Evolutionary conservation across 2,888 invertebrate species (phyloP).

Genomic region (Mechanitis mazaeus): DNA sequence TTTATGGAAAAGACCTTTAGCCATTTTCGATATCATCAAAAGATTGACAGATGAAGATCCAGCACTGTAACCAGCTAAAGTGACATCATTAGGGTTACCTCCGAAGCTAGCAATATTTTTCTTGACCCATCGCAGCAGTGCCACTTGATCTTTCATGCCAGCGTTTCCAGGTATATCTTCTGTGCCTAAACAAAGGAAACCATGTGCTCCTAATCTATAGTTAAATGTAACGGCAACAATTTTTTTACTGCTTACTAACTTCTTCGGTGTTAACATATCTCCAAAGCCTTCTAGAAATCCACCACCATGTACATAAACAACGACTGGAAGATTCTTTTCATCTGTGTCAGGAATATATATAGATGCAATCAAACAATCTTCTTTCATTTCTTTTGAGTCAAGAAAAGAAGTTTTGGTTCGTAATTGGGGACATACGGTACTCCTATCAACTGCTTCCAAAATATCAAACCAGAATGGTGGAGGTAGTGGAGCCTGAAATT

Average conservation of each 20-base stretch:
- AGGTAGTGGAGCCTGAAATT: background rate
- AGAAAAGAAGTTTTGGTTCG: too few species aligned
- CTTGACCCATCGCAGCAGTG: too few species aligned
- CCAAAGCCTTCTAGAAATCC: constrained; percentile 51
- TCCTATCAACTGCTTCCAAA: background rate
- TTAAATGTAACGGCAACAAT: constrained; percentile 30
- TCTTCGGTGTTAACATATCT: constrained; percentile 33
- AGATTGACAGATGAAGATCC: constrained; percentile 48
- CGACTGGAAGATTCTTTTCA: too few species aligned
- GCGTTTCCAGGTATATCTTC: too few species aligned
- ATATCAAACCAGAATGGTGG: background rate
- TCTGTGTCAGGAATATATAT: too few species aligned
- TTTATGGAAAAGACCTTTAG: constrained; percentile 32
- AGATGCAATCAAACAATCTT: too few species aligned
- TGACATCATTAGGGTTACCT: constrained; percentile 43
- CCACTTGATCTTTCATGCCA: too few species aligned
- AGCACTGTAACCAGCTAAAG: constrained; percentile 48
- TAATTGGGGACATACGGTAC: too few species aligned
- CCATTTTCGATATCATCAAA: constrained; percentile 43
- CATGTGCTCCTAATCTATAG: too few species aligned
- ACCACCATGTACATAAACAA: constrained; percentile 32
- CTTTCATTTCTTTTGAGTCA: too few species aligned
- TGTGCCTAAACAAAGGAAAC: too few species aligned
- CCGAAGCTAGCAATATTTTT: constrained; percentile 25
- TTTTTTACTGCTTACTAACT: constrained; percentile 38